Base-by-base conservation (phyloP, 1,140 invertebrate genomes). In the Lepidurus apus region DNA sequence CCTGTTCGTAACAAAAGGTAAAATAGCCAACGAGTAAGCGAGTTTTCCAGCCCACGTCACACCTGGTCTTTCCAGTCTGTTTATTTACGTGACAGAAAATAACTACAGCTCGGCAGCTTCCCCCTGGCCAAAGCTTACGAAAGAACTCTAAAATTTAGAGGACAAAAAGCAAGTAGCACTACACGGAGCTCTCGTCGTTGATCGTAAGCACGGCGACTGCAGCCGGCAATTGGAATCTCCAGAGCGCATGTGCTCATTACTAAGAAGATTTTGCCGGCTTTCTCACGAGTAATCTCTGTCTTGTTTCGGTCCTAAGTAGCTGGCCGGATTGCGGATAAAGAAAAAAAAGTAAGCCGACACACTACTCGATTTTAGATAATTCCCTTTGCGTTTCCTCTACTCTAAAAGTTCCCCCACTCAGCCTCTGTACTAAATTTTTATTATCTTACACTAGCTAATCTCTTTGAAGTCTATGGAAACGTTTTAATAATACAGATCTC, bases 141-240 rank as follows among this genome's bases (percentile, higher is more conserved):
- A 65, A 9, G 53, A 65, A 65, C 17, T 17, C 53, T 65, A 65
- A 65, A 65, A 65, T 65, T 65, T 17, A 7, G 34, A 34, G 34
- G 34, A 11, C 53, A 21, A 65, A 21, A 21, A 21, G 21, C 53
- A 65, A 65, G 1, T 7, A 65, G 53, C 13, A 65, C 53, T 65
- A 65, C 53, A 65, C 53, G 53, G 53, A 65, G 53, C 53, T 65
- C 53, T 65, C 21, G 53, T 65, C 17, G 53, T 13, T 21, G 53
- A 65, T 65, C 53, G 53, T 65, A 65, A 65, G 53, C 53, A 65
- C 53, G 17, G 45, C 45, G 45, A 6, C 45, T 34, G 34, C 34
- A 65, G 53, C 17, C 17, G 53, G 21, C 53, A 65, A 65, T 65
- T 65, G 53, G 21, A 65, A 65, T n/a, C 8, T 13, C 53, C 6